phyloP scores from a whole-genome alignment of 2,113 vertebrate species.

The Cnemophilus loriae region DNA sequence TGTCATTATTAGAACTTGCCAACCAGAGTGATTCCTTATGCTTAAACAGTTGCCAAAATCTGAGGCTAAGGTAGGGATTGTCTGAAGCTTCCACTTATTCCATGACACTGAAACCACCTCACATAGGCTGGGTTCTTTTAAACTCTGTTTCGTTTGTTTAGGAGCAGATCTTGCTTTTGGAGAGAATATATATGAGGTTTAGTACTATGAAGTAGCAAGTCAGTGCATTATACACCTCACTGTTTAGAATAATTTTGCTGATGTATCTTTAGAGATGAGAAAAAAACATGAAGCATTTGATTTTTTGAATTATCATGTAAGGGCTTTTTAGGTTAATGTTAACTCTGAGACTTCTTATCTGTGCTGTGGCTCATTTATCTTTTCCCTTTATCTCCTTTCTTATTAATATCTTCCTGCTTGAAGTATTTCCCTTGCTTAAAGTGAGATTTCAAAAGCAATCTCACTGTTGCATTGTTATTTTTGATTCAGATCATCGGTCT shows the following conservation, averaged over 20 bases:
- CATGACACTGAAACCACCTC: not conserved
- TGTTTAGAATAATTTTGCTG: not conserved
- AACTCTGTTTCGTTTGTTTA: not conserved
- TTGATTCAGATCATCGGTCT: not conserved
- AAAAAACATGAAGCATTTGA: not conserved
- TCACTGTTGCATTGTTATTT: not conserved
- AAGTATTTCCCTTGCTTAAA: not conserved
- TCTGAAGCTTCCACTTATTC: not conserved
- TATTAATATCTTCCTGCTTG: not conserved
- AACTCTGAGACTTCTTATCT: not conserved
- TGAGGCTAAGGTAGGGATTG: not conserved
- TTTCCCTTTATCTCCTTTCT: not conserved
- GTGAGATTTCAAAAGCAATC: not conserved
- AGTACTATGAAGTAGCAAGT: not conserved
- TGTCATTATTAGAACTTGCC: not conserved
- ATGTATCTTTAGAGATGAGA: not conserved
- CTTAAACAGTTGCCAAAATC: not conserved
- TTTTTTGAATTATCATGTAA: not conserved
- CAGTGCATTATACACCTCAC: not conserved
- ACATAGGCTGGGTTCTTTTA: not conserved
- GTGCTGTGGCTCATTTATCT: not conserved
- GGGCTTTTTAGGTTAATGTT: rapidly evolving
- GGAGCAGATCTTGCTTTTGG: not conserved
- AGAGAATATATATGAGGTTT: not conserved
- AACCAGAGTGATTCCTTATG: not conserved